Evolutionary conservation across 2,888 invertebrate genomes (phyloP).

Genomic region (Agrochola lychnidis): DNA sequence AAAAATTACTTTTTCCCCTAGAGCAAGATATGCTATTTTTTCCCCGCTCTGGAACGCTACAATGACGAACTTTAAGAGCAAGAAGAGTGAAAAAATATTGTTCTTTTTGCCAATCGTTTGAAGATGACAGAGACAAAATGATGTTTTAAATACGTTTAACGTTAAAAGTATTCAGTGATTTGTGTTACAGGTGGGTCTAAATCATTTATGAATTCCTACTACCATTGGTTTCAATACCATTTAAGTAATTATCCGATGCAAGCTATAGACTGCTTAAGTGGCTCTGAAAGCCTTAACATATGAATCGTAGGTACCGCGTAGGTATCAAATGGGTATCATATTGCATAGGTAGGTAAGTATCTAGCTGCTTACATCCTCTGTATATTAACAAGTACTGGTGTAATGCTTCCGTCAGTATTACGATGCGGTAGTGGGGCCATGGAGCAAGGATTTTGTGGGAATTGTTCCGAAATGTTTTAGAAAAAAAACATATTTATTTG

Average conservation of each 20-base stretch:
- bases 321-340: constrained; percentile 22
- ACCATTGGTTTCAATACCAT: not conserved
- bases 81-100: too few species aligned
- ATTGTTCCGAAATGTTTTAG: not conserved
- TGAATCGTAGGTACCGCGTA: not conserved
- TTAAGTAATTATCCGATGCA: not conserved
- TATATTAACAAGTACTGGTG: constrained; percentile 64
- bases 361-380: constrained; percentile 39
- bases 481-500: not conserved
- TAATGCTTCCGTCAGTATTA: constrained; percentile 67
- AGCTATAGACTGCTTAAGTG: constrained; percentile 5
- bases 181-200: not conserved
- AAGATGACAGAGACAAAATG: too few species aligned
- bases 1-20: too few species aligned
- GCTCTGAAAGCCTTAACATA: constrained; percentile 17
- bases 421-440: constrained; percentile 49
- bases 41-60: too few species aligned
- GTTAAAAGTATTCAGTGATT: too few species aligned
- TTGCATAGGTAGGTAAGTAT: constrained; percentile 9
- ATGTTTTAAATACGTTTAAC: too few species aligned
- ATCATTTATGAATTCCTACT: not conserved
- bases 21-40: too few species aligned
- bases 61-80: too few species aligned
- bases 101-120: too few species aligned
- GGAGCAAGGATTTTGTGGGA: constrained; percentile 1